phyloP scores from a whole-genome alignment of 2,113 vertebrate species.

The Picathartes gymnocephalus region DNA sequence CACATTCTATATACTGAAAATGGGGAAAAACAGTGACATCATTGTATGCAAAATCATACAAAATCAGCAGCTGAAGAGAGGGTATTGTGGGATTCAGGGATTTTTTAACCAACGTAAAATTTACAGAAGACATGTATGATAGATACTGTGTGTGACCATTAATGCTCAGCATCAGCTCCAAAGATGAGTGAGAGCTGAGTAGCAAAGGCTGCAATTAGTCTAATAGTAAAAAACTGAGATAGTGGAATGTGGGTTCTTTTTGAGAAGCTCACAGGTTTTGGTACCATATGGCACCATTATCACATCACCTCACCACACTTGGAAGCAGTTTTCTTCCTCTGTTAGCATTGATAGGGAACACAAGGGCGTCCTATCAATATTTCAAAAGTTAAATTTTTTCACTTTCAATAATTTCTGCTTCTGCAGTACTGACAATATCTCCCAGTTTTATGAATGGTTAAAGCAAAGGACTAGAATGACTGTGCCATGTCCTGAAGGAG shows the following conservation, averaged over 20 bases:
- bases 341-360: neutral
- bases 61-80: neutral
- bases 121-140: neutral
- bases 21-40: neutral
- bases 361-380: neutral
- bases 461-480: neutral
- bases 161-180: neutral
- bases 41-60: neutral
- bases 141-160: neutral
- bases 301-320: neutral
- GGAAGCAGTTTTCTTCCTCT: neutral
- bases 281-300: neutral
- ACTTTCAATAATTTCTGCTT: neutral
- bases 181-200: neutral
- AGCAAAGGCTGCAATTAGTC: neutral
- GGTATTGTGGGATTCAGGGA: rapidly evolving
- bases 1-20: neutral
- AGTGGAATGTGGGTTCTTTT: neutral
- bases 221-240: neutral
- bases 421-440: neutral
- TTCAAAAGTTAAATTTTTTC: neutral
- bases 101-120: neutral
- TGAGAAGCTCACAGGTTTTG: neutral
- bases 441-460: neutral
- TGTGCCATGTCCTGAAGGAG: neutral